Percentiles rank a stretch among this genome's conserved stretches.
Conservation (phyloP, 2,113 vertebrate species). For the Corvus cornix region DNA sequence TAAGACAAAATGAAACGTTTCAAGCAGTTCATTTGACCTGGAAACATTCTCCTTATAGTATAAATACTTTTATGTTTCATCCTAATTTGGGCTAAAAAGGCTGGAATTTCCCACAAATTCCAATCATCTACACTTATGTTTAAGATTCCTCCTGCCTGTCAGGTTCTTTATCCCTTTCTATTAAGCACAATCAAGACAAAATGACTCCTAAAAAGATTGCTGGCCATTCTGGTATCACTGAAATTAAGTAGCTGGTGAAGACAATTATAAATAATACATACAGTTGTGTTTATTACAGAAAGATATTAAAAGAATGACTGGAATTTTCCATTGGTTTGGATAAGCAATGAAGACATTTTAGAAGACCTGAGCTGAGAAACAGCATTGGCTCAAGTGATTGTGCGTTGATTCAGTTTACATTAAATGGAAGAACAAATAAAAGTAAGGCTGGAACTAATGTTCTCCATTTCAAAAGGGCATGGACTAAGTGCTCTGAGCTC, state of each 20-base stretch:
- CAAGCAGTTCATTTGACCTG: slow-evolving; percentile 4
- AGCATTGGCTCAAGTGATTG: background rate
- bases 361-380: slow-evolving; percentile 6
- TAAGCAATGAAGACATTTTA: slow-evolving; percentile 31
- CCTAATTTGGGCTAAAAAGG: background rate
- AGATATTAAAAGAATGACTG: slow-evolving; percentile 26
- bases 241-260: slow-evolving; percentile 15
- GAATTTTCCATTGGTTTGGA: slow-evolving; percentile 39
- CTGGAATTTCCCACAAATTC: slow-evolving; percentile 5
- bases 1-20: slow-evolving; percentile 25
- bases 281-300: slow-evolving; percentile 18
- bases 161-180: background rate
- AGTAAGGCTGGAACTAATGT: slow-evolving; percentile 22
- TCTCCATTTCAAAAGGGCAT: slow-evolving; percentile 38
- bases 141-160: background rate
- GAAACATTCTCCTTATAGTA: background rate
- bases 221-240: background rate
- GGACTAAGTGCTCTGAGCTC: slow-evolving; percentile 49
- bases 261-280: slow-evolving; percentile 53
- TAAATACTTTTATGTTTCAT: background rate
- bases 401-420: slow-evolving; percentile 16
- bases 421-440: slow-evolving; percentile 31
- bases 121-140: background rate
- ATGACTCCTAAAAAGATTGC: background rate
- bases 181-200: background rate